phyloP scores from a whole-genome alignment of 2,113 vertebrate species.

The Rhodinocichla rosea region DNA sequence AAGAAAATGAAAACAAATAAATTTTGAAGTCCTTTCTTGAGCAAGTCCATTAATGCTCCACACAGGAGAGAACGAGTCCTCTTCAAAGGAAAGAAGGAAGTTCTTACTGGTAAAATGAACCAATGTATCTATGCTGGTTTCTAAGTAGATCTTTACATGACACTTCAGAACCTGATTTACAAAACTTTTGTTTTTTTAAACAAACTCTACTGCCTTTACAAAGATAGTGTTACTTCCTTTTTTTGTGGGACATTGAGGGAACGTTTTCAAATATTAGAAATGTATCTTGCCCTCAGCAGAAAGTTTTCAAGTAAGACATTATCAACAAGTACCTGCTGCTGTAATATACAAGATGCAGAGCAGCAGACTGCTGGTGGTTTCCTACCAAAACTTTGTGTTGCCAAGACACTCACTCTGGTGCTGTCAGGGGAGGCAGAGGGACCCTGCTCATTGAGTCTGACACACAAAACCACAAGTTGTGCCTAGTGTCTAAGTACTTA shows the following conservation, averaged over 20 bases:
- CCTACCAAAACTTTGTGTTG: neutral
- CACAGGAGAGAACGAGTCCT: neutral
- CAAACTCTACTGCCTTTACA: neutral
- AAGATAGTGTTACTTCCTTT: neutral
- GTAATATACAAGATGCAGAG: neutral
- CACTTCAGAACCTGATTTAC: neutral
- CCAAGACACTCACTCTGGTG: neutral
- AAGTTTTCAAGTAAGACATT: neutral
- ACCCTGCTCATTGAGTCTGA: accelerated
- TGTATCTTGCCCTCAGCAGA: neutral
- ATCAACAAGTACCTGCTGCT: neutral
- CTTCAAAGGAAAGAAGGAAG: neutral
- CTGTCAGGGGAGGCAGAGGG: neutral
- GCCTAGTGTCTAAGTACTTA: neutral
- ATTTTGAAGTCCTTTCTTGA: neutral
- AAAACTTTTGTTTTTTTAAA: neutral
- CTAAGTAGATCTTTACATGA: neutral
- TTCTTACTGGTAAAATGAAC: neutral
- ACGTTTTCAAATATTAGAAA: neutral
- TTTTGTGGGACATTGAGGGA: neutral
- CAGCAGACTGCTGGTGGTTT: neutral
- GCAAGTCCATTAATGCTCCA: neutral
- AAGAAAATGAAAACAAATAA: neutral
- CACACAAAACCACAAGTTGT: neutral
- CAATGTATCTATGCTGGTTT: neutral